phyloP scores from a whole-genome alignment of 2,888 invertebrate genomes.

The Adineta ricciae region DNA sequence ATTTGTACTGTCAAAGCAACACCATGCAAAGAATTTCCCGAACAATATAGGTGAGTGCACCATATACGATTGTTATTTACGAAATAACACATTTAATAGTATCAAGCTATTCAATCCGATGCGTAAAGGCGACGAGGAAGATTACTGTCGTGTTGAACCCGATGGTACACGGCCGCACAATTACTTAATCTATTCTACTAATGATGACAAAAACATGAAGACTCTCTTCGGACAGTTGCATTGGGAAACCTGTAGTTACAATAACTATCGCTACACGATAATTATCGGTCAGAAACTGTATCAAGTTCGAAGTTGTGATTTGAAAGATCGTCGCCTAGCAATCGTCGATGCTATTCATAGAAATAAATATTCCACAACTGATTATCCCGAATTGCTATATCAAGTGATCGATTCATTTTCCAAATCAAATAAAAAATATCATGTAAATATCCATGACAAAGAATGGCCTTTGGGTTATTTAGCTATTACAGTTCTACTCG shows the following conservation, averaged over 20 bases:
- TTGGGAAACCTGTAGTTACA: neutral
- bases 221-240: too few relatives aligned
- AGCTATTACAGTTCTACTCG: neutral
- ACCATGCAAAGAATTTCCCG: too few relatives aligned
- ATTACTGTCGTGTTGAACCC: too few relatives aligned
- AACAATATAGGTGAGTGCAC: too few relatives aligned
- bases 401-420: neutral
- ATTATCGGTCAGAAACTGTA: neutral
- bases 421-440: neutral
- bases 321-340: neutral
- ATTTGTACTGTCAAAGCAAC: too few relatives aligned
- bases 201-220: too few relatives aligned
- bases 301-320: neutral
- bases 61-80: too few relatives aligned
- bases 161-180: too few relatives aligned
- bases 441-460: neutral
- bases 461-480: neutral
- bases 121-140: too few relatives aligned
- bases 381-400: neutral
- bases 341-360: neutral
- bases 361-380: neutral
- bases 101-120: too few relatives aligned
- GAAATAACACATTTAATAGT: too few relatives aligned
- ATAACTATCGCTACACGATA: neutral
- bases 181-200: too few relatives aligned